Evolutionary conservation across 2,113 vertebrate species (phyloP).

Genomic region (Dinomys branickii): DNA sequence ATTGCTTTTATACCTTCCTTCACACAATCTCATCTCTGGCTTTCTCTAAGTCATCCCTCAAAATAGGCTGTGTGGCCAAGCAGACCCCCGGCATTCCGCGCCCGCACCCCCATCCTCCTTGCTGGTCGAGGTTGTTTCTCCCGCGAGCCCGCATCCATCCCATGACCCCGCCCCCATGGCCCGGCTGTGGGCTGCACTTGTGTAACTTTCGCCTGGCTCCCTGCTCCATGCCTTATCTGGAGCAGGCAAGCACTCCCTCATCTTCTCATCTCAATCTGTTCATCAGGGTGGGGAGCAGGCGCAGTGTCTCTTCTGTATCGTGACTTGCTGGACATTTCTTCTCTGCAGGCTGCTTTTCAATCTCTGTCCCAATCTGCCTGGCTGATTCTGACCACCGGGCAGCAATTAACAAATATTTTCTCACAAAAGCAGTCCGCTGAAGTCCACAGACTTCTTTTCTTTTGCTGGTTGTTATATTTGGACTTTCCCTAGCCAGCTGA

Average conservation of each 20-base stretch:
- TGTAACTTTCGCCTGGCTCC: background rate
- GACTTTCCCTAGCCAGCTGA: background rate
- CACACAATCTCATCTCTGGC: background rate
- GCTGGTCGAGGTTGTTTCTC: background rate
- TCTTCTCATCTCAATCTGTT: background rate
- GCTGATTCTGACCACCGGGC: background rate
- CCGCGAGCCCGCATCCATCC: background rate
- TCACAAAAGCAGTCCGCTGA: background rate
- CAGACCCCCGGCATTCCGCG: background rate
- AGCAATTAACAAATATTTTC: slow-evolving; percentile 26
- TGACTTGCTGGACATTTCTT: background rate
- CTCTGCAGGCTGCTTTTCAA: background rate
- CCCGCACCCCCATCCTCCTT: rapidly evolving
- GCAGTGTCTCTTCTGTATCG: background rate
- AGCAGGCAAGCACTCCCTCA: background rate
- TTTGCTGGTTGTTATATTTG: background rate
- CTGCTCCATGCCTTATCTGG: background rate
- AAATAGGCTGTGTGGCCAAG: background rate
- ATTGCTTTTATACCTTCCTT: background rate
- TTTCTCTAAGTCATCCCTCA: slow-evolving; percentile 3
- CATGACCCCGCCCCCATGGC: background rate
- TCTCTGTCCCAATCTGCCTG: background rate
- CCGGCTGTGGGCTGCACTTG: background rate
- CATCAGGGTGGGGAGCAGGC: background rate
- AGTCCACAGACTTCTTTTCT: background rate